Conservation (phyloP, 2,113 vertebrate genomes). For the Hippocampus abdominalis region DNA sequence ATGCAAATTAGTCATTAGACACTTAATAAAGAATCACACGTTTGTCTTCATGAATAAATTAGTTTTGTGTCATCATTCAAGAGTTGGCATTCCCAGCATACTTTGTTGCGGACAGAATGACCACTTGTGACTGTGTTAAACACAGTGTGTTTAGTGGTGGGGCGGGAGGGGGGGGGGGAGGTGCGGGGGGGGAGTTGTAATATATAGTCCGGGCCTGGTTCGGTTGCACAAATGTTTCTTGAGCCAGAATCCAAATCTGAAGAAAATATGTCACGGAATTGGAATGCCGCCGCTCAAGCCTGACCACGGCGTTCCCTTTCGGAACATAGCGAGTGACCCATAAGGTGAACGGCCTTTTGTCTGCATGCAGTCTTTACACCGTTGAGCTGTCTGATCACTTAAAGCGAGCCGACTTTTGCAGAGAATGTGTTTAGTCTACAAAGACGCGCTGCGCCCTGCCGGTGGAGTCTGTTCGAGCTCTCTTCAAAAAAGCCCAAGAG, state of each 20-base stretch:
- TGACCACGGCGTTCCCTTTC: background rate
- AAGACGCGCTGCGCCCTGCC: slow-evolving; percentile 39
- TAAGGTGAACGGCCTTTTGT: slow-evolving; percentile 27
- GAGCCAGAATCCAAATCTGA: background rate
- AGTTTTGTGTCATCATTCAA: no score
- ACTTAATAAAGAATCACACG: no score
- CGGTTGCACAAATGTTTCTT: background rate
- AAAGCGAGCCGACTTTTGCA: slow-evolving; percentile 49
- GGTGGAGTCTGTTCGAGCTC: slow-evolving; percentile 52
- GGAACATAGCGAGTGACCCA: slow-evolving; percentile 13
- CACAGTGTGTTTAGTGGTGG: no score
- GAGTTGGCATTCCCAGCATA: no score
- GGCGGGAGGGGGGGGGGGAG: no score
- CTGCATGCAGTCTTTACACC: slow-evolving; percentile 27
- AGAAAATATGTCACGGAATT: background rate
- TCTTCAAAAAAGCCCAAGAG: slow-evolving; percentile 55
- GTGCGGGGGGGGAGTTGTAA: no score
- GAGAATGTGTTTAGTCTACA: slow-evolving; percentile 46
- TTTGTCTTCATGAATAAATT: no score
- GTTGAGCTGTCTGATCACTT: slow-evolving; percentile 51
- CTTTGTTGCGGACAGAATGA: no score
- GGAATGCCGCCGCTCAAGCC: background rate
- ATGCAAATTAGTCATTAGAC: no score
- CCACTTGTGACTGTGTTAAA: no score
- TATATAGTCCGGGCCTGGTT: background rate